Evolutionary conservation across 1,140 invertebrate species (phyloP), one percentile per base, ranked within the genome.

Genomic region (Ladona fulva): DNA sequence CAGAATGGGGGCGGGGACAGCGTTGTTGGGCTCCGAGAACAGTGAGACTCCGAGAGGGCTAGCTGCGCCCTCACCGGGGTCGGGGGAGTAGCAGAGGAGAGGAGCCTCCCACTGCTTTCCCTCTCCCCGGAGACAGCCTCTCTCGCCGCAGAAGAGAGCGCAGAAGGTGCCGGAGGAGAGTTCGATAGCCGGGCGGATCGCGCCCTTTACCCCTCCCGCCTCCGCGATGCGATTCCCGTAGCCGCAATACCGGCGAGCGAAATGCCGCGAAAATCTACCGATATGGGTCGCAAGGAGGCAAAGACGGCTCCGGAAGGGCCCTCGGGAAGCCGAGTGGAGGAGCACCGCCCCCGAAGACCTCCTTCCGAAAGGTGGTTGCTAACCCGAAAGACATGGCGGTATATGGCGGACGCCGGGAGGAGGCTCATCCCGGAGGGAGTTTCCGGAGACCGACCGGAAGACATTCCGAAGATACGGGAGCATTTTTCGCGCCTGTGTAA

Each of bases 401-500:
- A 95, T 83, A 96, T 96, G 94, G 90, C 93, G 0, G 94, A 95
- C 81, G 93, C 94, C 14, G 94, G 94, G n/a, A 89, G 93, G 73
- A 91, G 91, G 81, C 86, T 96, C 16, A 91, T 95, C 66, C 93
- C 94, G 0, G 94, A 95, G 76, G 91, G 91, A 1, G 77, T 44
- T 79, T 88, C 87, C 0, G 88, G 89, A 81, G 91, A 92, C 84
- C 86, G 89, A 7, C 81, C 87, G 0, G 92, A 94, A 81, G 93
- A 94, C 81, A 87, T 94, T 29, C 91, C 91, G 0, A 90, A 91
- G 79, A 91, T 95, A 75, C 93, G 95, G 83, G 90, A 92, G 19
- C 92, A 94, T 81, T 96, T 95, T 82, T 93, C 95, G 82, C 89
- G 93, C 74, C 90, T 94, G 0, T 95, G 94, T 81, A 88, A 90